phyloP scores from a whole-genome alignment of 92 coral and sea anemone species.

The Porites divaricata region DNA sequence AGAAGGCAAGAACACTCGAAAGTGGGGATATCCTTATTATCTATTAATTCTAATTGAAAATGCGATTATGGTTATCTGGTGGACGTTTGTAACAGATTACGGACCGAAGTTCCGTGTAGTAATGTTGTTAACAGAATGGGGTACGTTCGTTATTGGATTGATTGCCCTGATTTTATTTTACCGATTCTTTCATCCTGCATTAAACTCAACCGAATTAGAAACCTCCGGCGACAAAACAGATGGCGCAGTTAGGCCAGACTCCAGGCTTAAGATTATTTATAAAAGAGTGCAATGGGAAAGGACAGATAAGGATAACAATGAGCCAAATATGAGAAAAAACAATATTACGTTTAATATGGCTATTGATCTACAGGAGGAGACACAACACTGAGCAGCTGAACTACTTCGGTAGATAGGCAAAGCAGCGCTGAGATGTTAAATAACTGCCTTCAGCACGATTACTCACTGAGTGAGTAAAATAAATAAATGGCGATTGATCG shows the following conservation, averaged over 20 bases:
- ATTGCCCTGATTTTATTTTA: conserved; percentile 26
- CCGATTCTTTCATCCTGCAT: conserved; percentile 45
- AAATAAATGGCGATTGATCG: too few relatives aligned
- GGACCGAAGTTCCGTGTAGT: conserved; percentile 13
- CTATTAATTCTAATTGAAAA: conserved; percentile 36
- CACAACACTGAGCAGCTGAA: too few relatives aligned
- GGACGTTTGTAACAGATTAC: conserved; percentile 36
- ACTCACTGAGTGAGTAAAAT: too few relatives aligned
- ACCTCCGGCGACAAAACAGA: conserved; percentile 14
- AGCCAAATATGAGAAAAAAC: neutral
- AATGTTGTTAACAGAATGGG: conserved; percentile 24
- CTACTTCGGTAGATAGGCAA: too few relatives aligned
- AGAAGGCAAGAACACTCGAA: conserved; percentile 38
- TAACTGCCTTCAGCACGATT: too few relatives aligned
- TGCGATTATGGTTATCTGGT: conserved; percentile 19
- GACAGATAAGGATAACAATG: neutral
- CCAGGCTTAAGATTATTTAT: neutral
- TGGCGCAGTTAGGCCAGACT: neutral
- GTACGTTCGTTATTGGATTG: conserved; percentile 31
- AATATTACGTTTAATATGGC: neutral
- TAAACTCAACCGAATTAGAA: neutral
- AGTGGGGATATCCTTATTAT: conserved; percentile 47
- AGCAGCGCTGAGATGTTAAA: too few relatives aligned
- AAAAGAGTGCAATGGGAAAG: conserved; percentile 23
- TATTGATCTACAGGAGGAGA: neutral